These are phyloP conservation scores for Drosophila elegans DNA, from an alignment of 1,140 invertebrate species.

Conservation along the genomic window DNA sequence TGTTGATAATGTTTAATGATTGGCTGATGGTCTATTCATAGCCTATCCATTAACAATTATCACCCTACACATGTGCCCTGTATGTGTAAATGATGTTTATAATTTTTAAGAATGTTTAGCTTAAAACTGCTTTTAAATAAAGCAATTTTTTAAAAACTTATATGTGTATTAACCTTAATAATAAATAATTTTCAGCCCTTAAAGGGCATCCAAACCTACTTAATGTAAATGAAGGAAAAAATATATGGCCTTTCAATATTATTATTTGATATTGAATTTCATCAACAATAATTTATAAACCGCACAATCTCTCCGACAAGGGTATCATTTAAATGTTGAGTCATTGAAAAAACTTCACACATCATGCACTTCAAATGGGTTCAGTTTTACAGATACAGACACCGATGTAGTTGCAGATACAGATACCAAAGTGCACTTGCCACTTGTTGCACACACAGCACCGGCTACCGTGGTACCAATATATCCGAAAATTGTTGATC, in stretches of 20 bases:
- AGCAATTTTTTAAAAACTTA: no score
- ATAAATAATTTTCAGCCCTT: no score
- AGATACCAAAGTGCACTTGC: slow-evolving; percentile 12
- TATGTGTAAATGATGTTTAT: no score
- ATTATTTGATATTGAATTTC: neutral
- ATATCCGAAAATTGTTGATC: slow-evolving; percentile 10
- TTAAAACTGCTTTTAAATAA: no score
- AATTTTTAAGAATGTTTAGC: no score
- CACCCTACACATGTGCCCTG: no score
- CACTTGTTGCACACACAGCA: slow-evolving; percentile 35
- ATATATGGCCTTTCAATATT: neutral
- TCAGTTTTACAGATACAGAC: slow-evolving; percentile 6
- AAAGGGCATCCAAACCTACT: no score
- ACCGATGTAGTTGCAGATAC: slow-evolving; percentile 10
- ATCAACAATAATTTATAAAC: no score
- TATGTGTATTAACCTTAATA: no score
- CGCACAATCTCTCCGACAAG: neutral
- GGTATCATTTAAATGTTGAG: slow-evolving; percentile 1
- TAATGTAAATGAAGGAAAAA: neutral
- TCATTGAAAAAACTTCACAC: slow-evolving; percentile 19
- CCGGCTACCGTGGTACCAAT: slow-evolving; percentile 23
- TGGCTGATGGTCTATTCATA: no score
- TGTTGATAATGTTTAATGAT: no score
- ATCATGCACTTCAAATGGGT: slow-evolving; percentile 20
- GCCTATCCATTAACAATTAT: no score